Evolutionary conservation across 2,113 vertebrate species (phyloP).

Genomic region (Loxodonta africana): DNA sequence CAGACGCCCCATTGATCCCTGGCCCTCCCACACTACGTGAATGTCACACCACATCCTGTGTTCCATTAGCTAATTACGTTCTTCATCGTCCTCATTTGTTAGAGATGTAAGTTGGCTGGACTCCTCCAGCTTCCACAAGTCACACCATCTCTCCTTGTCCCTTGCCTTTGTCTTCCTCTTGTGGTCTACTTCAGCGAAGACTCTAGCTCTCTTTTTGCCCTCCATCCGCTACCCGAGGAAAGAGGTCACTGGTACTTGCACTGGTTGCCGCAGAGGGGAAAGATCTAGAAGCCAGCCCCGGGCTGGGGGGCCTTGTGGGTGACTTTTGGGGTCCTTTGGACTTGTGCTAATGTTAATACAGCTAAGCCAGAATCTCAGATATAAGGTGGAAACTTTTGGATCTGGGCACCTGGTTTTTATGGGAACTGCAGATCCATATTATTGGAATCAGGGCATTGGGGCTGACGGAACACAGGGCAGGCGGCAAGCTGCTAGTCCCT

Average conservation of each 20-base stretch:
- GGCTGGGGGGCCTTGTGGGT: not conserved
- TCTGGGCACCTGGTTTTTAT: not conserved
- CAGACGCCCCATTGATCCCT: not conserved
- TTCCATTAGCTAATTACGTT: conserved; percentile 50
- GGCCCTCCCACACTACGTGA: not conserved
- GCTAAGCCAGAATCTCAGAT: not conserved
- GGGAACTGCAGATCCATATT: not conserved
- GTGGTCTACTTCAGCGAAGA: not conserved
- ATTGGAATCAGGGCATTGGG: not conserved
- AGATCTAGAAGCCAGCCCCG: fast-evolving
- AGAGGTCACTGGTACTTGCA: not conserved
- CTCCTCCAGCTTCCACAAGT: not conserved
- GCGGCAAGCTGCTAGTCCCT: not conserved
- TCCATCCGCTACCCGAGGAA: fast-evolving
- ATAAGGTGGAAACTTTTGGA: not conserved
- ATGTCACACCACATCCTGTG: fast-evolving
- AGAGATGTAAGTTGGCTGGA: not conserved
- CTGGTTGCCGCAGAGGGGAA: not conserved
- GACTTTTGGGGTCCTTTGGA: fast-evolving
- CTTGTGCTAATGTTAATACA: fast-evolving
- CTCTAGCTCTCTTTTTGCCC: not conserved
- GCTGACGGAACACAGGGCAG: not conserved
- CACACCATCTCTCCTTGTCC: not conserved
- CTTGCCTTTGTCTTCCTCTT: not conserved
- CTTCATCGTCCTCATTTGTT: not conserved